Base-by-base conservation (phyloP, 92 coral and sea anemone genomes). In the Zoanthus solanderi region DNA sequence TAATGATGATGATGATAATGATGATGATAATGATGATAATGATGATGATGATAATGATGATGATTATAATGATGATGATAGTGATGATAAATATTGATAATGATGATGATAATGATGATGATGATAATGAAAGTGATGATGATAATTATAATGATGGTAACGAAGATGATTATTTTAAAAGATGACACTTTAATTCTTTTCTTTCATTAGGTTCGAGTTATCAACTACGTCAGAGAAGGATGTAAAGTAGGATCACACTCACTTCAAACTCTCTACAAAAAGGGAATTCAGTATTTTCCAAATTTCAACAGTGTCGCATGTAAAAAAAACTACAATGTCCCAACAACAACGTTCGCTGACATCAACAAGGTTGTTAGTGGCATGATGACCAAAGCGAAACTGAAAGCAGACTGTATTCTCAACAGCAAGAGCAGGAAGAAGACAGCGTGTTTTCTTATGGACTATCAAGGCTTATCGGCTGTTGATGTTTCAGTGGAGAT, bases 171-270 rank as follows among this genome's bases (percentile, higher is more conserved):
- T 23, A 23, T 23, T 23, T 23, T 23, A 23, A 23, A 23, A 23
- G 23, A 23, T 23, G 23, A 23, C 23, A 23, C 23, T 37, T 37
- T 37, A 37, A 37, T 54, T 54, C 3, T 17, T 66, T 42, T 63
- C 47, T 56, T 9, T 45, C n/a, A 44, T 48, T 54, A 79, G 84
- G 57, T 18, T 17, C 53, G 72, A 37, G 72, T 79, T 48, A 44
- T 79, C 84, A 79, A 79, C 42, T 79, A 79, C 54, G 58, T 79
- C 74, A 79, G 58, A 61, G 74, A 28, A 79, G 74, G 58, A 50
- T 79, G 84, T 11, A 63, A 29, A 45, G 5, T 61, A 0, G 84
- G 84, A 65, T 42, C 84, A 9, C 14, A 79, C 74, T 63, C 84
- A 13, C 45, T 79, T 50, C 32, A 6, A 63, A 17, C 57, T 79